phyloP scores from a whole-genome alignment of 2,888 invertebrate genomes.

The Philereme transversata region DNA sequence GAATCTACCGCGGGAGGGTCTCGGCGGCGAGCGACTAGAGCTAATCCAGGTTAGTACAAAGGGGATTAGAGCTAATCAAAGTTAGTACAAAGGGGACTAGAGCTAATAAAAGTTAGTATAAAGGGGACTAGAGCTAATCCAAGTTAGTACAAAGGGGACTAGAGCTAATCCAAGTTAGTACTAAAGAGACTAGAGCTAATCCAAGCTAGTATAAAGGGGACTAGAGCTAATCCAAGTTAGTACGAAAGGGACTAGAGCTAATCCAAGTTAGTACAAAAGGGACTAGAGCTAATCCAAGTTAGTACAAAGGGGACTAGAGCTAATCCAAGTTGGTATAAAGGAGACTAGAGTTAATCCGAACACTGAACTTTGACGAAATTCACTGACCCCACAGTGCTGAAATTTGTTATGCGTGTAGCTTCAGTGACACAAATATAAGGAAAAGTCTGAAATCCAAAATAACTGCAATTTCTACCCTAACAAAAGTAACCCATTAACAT shows the following conservation, averaged over 20 bases:
- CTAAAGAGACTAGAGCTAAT: constrained; percentile 51
- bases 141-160: constrained; percentile 42
- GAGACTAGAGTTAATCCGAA: no score
- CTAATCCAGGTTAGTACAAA: constrained; percentile 65
- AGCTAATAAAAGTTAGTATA: constrained; percentile 42
- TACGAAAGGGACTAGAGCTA: constrained; percentile 45
- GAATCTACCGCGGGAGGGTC: constrained; percentile 29
- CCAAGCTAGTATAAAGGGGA: constrained; percentile 52
- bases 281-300: constrained; percentile 40
- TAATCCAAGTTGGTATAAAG: constrained; percentile 61
- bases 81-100: constrained; percentile 38
- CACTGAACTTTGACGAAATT: no score
- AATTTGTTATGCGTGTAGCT: no score
- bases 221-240: constrained; percentile 41
- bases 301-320: constrained; percentile 38
- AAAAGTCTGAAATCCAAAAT: no score
- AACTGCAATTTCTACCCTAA: no score
- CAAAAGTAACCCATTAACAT: no score
- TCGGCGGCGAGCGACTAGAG: constrained; percentile 74
- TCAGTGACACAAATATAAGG: no score
- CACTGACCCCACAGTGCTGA: no score
- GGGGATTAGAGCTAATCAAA: constrained; percentile 54
- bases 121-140: constrained; percentile 60
- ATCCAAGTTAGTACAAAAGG: constrained; percentile 56
- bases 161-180: constrained; percentile 42